Percentiles rank a stretch among this genome's conserved stretches.
These are phyloP conservation scores for Chlorospingus semifuscus DNA, from an alignment of 2,797 vertebrate species.

Conservation along the genomic window DNA sequence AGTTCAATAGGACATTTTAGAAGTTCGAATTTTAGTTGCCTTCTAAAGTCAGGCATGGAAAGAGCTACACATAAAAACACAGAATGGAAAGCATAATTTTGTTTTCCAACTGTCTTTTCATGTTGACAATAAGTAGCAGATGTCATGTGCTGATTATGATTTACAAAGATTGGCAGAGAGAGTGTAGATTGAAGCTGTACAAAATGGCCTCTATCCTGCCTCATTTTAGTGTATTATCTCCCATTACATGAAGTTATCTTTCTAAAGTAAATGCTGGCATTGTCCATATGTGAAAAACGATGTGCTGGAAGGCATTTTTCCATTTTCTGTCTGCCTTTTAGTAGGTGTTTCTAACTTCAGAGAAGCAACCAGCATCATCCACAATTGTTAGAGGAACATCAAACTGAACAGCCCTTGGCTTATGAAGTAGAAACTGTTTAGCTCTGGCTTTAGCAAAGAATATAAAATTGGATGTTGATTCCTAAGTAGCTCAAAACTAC, in stretches of 20 bases:
- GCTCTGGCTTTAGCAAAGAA: not conserved
- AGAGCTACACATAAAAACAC: not conserved
- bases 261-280: not conserved
- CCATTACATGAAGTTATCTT: not conserved
- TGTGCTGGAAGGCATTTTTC: not conserved
- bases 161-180: not conserved
- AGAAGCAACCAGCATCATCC: not conserved
- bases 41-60: not conserved
- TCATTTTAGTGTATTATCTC: not conserved
- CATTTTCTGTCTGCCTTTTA: not conserved
- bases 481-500: constrained; percentile 27
- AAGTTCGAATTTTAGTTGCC: not conserved
- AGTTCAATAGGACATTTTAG: not conserved
- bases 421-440: constrained; percentile 13
- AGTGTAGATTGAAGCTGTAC: not conserved
- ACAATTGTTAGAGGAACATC: not conserved
- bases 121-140: constrained; percentile 18
- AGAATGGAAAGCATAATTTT: not conserved
- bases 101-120: not conserved
- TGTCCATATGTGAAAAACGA: not conserved
- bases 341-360: not conserved
- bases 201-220: not conserved
- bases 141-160: constrained; percentile 11
- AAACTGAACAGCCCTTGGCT: constrained; percentile 11
- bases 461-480: not conserved